A percentile compares a stretch with the other conserved stretches of the same genome.
Conservation (phyloP, 2,888 invertebrate genomes). For the Phytoseiulus persimilis region DNA sequence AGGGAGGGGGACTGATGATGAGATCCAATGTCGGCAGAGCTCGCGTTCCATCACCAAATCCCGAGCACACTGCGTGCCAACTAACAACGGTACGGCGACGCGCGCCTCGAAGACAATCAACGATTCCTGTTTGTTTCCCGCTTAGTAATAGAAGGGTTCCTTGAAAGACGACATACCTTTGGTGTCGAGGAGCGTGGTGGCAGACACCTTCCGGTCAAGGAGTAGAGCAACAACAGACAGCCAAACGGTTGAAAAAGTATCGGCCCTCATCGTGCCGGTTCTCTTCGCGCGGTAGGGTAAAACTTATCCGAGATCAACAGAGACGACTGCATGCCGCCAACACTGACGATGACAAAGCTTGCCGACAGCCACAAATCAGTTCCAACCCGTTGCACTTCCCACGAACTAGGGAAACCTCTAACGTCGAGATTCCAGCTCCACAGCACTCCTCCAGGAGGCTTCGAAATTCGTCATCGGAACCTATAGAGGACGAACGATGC, state of each 20-base stretch:
- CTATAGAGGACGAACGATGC: not conserved
- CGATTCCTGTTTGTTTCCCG: too few species aligned
- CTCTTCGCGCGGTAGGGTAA: not conserved
- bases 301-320: not conserved
- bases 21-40: too few species aligned
- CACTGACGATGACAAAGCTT: not conserved
- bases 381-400: not conserved
- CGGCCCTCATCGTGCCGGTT: not conserved
- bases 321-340: not conserved
- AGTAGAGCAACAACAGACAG: not conserved
- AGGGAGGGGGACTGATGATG: too few species aligned
- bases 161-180: not conserved
- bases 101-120: too few species aligned
- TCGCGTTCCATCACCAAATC: too few species aligned
- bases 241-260: not conserved
- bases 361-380: not conserved
- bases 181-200: not conserved
- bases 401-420: not conserved
- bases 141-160: too few species aligned
- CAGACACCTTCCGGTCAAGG: not conserved
- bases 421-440: not conserved
- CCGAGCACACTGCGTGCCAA: too few species aligned
- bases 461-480: not conserved
- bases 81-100: too few species aligned
- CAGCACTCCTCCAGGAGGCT: not conserved